Evolutionary conservation across 2,888 invertebrate species (phyloP), one percentile per base, ranked within the genome.

Genomic region (Callyntrura sp.): DNA sequence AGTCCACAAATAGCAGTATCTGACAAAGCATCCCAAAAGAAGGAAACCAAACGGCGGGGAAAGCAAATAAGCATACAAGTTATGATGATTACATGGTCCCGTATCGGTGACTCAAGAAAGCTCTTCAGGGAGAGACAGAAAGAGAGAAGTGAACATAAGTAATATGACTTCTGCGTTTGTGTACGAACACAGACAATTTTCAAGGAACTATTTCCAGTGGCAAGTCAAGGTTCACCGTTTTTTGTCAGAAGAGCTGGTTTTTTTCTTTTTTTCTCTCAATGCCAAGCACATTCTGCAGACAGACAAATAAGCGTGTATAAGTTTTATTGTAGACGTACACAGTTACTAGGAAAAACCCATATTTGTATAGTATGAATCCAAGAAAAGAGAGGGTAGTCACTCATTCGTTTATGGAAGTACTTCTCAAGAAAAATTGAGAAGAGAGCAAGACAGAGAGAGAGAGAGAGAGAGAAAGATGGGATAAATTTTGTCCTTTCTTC

Each of bases 181-280:
- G 70, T 73, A 76, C 76, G n/a, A n/a, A 76, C 51, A 51, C 6
- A 73, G 35, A 35, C 11, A 51, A 23, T 73, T 45, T 73, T 48
- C 11, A 23, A 20, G 11, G 25, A 76, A 76, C 20, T 65, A 45
- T 25, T 65, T 35, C 6, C 35, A 35, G 35, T 35, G 35, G 48
- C 45, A 65, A 62, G 62, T 84, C 70, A 84, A 84, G 70, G 68
- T 84, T 84, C 84, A 55, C 84, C 28, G 62, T 84, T 84, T 84
- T 51, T 70, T 43, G 35, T 25, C 60, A 14, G 82, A 20, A n/a
- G 23, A 45, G 23, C 11, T 25, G 51, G 76, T 14, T 51, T 76
- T 76, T 51, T 35, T 35, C 23, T 57, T 55, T 25, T 70, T 70
- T 55, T 76, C 25, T 51, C 17, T 51, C 28, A 5, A 23, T 57